Conservation (phyloP, 2,113 vertebrate species). For the Telmatochromis brachygnathus region DNA sequence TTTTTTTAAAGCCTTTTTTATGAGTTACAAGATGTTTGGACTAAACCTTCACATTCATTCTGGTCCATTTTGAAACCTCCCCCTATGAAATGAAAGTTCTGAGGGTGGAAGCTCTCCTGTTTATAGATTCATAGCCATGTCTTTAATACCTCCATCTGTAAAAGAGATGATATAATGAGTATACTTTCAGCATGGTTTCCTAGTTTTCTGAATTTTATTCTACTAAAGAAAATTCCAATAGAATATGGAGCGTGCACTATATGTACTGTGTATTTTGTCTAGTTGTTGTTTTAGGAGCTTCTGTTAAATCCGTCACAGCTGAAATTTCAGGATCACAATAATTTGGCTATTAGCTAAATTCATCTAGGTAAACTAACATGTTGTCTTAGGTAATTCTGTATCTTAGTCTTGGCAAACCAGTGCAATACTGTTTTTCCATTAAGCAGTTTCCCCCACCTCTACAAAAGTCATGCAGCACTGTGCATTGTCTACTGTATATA, state of each 20-base stretch:
- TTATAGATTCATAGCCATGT: neutral
- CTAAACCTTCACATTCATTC: neutral
- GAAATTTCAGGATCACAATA: neutral
- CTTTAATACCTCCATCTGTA: neutral
- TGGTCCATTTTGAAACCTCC: neutral
- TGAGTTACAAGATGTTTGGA: neutral
- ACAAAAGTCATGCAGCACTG: neutral
- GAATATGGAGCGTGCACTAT: neutral
- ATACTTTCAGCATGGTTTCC: neutral
- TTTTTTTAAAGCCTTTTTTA: neutral
- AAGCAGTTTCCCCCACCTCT: neutral
- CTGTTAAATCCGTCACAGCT: neutral
- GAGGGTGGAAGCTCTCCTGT: neutral
- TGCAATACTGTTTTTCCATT: neutral
- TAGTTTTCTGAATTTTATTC: neutral
- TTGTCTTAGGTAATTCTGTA: neutral
- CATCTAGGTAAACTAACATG: neutral
- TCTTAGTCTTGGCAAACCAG: neutral
- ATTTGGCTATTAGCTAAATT: neutral
- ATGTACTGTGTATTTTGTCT: neutral
- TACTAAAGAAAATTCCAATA: neutral
- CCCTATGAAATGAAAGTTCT: neutral
- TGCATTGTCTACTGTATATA: neutral
- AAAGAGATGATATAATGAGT: neutral
- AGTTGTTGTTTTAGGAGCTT: neutral